Conservation (phyloP, 2,113 vertebrate species). For the Antigone vipio region DNA sequence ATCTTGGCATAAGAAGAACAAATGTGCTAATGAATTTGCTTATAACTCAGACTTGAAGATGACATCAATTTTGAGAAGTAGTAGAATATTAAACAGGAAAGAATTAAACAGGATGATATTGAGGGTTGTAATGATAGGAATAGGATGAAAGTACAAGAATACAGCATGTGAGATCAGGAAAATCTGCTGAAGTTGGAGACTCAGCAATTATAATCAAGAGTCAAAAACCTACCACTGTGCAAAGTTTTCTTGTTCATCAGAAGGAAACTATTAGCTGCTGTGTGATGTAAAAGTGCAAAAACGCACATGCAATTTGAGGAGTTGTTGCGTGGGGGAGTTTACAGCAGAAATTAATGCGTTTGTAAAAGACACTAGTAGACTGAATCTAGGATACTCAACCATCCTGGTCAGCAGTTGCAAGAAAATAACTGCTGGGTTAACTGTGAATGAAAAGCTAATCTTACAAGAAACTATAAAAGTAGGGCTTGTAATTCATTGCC, state of each 20-base stretch:
- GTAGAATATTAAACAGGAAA: background rate
- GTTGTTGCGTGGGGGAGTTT: background rate
- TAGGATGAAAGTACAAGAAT: background rate
- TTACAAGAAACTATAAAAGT: background rate
- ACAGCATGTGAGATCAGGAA: background rate
- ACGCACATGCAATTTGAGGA: background rate
- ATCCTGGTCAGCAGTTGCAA: background rate
- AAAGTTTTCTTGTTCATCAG: background rate
- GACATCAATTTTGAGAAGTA: conserved; percentile 11
- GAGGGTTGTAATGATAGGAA: background rate
- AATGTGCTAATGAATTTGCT: conserved; percentile 45
- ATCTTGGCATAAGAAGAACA: conserved; percentile 11
- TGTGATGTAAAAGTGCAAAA: background rate
- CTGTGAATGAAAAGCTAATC: background rate
- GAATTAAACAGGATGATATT: background rate
- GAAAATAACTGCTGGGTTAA: background rate
- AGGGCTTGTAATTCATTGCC: background rate
- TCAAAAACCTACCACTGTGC: background rate
- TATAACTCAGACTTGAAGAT: conserved; percentile 14
- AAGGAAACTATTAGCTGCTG: background rate
- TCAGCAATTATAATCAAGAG: conserved; percentile 3
- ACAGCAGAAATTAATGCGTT: background rate
- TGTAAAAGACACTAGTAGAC: background rate
- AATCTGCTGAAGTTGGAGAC: background rate
- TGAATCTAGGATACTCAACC: background rate